Evolutionary conservation across 1,140 invertebrate genomes (phyloP), one percentile per base, ranked within the genome.

Genomic region (Pararge aegeria): DNA sequence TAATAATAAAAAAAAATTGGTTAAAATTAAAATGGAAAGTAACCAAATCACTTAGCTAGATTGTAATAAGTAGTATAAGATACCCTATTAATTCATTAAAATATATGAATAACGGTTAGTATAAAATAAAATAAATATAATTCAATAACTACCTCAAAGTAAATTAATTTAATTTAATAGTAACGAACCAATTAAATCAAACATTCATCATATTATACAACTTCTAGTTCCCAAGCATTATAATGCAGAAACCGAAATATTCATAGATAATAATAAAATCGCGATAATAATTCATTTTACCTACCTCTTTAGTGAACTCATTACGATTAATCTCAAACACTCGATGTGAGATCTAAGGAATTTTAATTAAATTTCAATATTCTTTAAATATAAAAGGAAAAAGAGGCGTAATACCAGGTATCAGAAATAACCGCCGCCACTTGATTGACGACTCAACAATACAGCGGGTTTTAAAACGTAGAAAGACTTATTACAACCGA

Each of bases 391-490:
- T 42, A 72, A 78, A 77, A 79, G 70, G 73, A 70, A 78, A 72
- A 76, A 66, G 60, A 61, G 65, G 48, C 61, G 60, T 67, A 75
- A 70, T 72, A 73, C 63, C 75, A 72, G 74, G 62, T 75, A 78
- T 71, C 68, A 65, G 68, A 68, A 71, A 70, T 72, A 67, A 67
- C 68, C 49, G 60, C 65, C 61, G 55, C 50, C 42, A 60, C 68
- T 75, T 85, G 85, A 88, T 85, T 83, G 85, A 88, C 83, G 80
- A 84, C 68, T 71, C 62, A 62, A 73, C 77, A 78, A 80, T 80
- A 67, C 65, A 66, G 60, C 64, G 38, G 51, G 59, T 64, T 74
- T 66, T 60, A 65, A 76, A 76, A 68, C 62, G 65, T 70, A 74
- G 64, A 77, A 76, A 81, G 80, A 84, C 72, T 76, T 78, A 84